Evolutionary conservation across 2,113 vertebrate species (phyloP).

Genomic region (Odobenus rosmarus): DNA sequence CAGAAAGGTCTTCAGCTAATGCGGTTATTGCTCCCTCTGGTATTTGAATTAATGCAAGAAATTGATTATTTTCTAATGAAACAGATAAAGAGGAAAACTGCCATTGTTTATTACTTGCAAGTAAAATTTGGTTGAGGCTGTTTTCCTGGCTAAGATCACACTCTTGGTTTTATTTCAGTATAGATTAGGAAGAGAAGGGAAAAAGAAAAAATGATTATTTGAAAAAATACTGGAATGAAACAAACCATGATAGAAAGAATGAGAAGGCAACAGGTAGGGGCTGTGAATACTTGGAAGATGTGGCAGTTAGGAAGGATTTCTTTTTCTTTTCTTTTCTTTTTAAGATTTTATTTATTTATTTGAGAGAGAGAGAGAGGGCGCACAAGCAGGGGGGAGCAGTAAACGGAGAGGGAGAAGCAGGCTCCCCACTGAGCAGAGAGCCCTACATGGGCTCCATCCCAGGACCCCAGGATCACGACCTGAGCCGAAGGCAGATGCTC

Average conservation of each 20-base stretch:
- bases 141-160: not conserved
- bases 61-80: slow-evolving; percentile 53
- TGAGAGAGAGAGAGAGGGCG: not conserved
- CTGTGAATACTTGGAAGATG: not conserved
- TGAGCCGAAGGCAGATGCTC: too few relatives aligned
- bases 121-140: not conserved
- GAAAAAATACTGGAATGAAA: not conserved
- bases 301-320: not conserved
- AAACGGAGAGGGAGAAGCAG: too few relatives aligned
- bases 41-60: slow-evolving; percentile 45
- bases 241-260: not conserved
- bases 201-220: not conserved
- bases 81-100: not conserved
- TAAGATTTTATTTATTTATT: not conserved
- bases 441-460: too few relatives aligned
- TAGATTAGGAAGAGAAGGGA: not conserved
- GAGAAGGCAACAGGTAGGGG: not conserved
- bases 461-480: too few relatives aligned
- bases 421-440: too few relatives aligned
- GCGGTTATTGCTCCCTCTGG: not conserved
- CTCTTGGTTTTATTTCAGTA: not conserved
- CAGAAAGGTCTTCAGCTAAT: slow-evolving; percentile 54
- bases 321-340: not conserved
- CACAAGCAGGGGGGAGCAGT: not conserved
- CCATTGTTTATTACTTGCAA: slow-evolving; percentile 21